Conservation (phyloP, 2,797 vertebrate genomes). For the Syngnathus acus region DNA sequence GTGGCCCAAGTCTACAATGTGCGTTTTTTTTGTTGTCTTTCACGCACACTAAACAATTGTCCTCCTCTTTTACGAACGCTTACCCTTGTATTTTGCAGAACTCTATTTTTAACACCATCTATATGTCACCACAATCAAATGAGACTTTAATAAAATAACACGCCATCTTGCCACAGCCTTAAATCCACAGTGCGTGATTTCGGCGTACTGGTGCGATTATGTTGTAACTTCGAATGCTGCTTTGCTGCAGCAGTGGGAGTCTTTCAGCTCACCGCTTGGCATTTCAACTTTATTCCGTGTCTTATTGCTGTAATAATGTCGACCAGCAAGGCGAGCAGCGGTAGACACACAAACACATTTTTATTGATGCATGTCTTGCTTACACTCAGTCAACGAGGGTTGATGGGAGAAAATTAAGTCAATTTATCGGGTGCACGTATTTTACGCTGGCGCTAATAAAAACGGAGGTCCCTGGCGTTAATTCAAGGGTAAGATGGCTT, state of each 20-base stretch:
- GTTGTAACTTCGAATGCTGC: constrained; percentile 34
- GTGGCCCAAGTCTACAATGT: constrained; percentile 8
- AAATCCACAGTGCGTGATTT: constrained; percentile 17
- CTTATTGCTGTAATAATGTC: constrained; percentile 59
- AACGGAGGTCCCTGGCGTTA: constrained; percentile 29
- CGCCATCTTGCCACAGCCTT: constrained; percentile 13
- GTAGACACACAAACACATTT: constrained; percentile 12
- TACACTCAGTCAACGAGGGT: constrained; percentile 39
- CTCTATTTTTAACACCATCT: constrained; percentile 24
- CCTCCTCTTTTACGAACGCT: constrained; percentile 22
- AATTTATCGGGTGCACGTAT: constrained; percentile 45
- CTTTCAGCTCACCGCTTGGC: constrained; percentile 32
- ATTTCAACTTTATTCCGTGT: constrained; percentile 44
- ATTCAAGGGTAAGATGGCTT: constrained; percentile 27
- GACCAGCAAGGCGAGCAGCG: constrained; percentile 41
- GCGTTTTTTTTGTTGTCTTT: constrained; percentile 20
- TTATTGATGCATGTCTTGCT: constrained; percentile 39
- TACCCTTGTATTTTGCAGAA: constrained; percentile 44
- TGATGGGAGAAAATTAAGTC: constrained; percentile 33
- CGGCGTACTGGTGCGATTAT: constrained; percentile 12
- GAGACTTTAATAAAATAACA: constrained; percentile 26
- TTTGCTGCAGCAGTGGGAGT: constrained; percentile 38
- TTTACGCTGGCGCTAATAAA: constrained; percentile 39
- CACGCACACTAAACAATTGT: background rate
- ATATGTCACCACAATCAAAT: background rate